Evolutionary conservation across 2,888 invertebrate genomes (phyloP), one percentile per base, ranked within the genome.

Genomic region (Patella depressa): DNA sequence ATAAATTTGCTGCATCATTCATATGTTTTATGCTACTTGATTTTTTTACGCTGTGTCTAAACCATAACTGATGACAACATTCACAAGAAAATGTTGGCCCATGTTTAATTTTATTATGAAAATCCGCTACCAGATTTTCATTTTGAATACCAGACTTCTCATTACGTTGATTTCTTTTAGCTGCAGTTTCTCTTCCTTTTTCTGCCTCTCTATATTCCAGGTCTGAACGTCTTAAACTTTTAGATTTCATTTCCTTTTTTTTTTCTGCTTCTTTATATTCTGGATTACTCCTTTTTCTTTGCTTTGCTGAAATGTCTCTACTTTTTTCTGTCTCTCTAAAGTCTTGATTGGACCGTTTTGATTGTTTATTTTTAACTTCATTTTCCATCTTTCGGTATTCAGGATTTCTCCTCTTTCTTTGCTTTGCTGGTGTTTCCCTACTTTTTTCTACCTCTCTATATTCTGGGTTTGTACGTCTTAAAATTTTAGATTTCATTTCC

Each of bases 401-500:
- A 57, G 57, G 57, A n/a, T 57, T 57, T 57, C 7, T 57, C n/a
- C 57, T 57, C n/a, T 57, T 57, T 57, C n/a, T n/a, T n/a, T 57
- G 14, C 57, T 57, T 57, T 57, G n/a, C 57, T 57, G n/a, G 14
- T 4, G 57, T n/a, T 17, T 14, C 57, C 57, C n/a, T 57, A 57
- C 14, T 17, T 17, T 57, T 57, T 57, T 57, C 57, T n/a, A 5
- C 14, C n/a, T 57, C 57, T n/a, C n/a, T n/a, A n/a, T n/a, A n/a
- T n/a, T n/a, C n/a, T n/a, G n/a, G n/a, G n/a, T n/a, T n/a, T n/a
- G n/a, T n/a, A n/a, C n/a, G n/a, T n/a, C n/a, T n/a, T n/a, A n/a
- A n/a, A n/a, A n/a, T n/a, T n/a, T n/a, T n/a, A n/a, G n/a, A n/a
- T n/a, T n/a, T n/a, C n/a, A n/a, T n/a, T n/a, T n/a, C n/a, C n/a